Evolutionary conservation across 2,113 vertebrate genomes (phyloP).

Genomic region (Turdus rufiventris): DNA sequence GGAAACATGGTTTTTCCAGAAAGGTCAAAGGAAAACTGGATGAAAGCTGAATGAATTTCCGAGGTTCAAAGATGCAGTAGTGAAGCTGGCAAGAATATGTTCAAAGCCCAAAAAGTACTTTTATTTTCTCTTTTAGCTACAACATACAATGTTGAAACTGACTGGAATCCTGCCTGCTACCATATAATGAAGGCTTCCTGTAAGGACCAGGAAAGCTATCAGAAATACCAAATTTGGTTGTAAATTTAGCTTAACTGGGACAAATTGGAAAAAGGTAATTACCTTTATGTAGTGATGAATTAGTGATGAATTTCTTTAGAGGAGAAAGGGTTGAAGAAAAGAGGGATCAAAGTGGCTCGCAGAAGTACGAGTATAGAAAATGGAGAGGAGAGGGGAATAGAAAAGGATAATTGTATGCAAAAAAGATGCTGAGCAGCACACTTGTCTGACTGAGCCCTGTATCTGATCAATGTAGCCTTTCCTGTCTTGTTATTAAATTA

Average conservation of each 20-base stretch:
- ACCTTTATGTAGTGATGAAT: not conserved
- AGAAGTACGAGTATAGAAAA: not conserved
- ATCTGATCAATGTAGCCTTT: not conserved
- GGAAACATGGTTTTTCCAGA: not conserved
- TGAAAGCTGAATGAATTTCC: constrained; percentile 8
- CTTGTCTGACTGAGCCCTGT: not conserved
- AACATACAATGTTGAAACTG: not conserved
- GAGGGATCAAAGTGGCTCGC: not conserved
- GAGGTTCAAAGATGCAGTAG: not conserved
- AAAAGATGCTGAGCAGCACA: not conserved
- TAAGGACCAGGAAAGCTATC: not conserved
- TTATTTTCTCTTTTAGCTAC: not conserved
- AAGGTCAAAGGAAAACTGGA: not conserved
- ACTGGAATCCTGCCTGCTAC: not conserved
- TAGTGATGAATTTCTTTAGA: not conserved
- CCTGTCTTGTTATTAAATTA: not conserved
- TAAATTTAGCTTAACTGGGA: not conserved
- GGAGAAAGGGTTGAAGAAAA: not conserved
- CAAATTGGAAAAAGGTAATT: not conserved
- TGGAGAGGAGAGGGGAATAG: not conserved
- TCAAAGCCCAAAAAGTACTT: not conserved
- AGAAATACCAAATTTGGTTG: not conserved
- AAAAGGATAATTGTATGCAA: not conserved
- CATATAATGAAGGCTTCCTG: not conserved
- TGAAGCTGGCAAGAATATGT: not conserved